Evolutionary conservation across 2,113 vertebrate species (phyloP).

Genomic region (Aptenodytes forsteri): DNA sequence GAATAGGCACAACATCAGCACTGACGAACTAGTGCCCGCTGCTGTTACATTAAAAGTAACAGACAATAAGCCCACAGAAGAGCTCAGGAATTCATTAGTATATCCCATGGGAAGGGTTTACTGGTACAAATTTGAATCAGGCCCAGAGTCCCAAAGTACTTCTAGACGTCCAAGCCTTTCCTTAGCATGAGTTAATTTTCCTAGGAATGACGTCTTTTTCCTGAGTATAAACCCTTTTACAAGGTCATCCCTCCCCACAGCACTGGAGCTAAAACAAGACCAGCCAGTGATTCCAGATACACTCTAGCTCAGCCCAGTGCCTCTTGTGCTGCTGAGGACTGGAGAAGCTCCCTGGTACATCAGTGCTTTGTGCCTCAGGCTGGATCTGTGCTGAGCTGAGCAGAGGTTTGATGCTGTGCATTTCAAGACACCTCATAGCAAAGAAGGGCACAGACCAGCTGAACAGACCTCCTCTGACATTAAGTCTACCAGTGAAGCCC

Average conservation of each 20-base stretch:
- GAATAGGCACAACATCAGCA: background rate
- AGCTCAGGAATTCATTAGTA: background rate
- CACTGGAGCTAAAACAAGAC: slow-evolving; percentile 2
- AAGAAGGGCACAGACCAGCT: background rate
- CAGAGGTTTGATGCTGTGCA: background rate
- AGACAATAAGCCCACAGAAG: background rate
- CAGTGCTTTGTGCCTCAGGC: background rate
- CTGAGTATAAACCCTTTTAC: slow-evolving; percentile 14
- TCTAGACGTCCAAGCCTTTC: background rate
- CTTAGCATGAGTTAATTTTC: slow-evolving; percentile 1
- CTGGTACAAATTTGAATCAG: background rate
- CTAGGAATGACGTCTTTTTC: background rate
- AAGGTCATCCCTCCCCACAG: background rate
- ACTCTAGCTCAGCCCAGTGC: background rate
- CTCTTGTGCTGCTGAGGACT: background rate
- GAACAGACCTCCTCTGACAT: background rate
- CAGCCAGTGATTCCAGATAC: slow-evolving; percentile 15
- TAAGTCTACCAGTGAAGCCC: background rate
- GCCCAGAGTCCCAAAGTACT: background rate
- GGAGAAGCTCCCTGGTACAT: background rate
- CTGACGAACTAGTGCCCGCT: accelerated
- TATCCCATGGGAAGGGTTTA: background rate
- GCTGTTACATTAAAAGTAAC: background rate
- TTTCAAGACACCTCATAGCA: background rate
- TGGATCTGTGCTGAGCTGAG: background rate